Evolutionary conservation across 1,140 invertebrate species (phyloP).

Genomic region (Lepidotrigona ventralis): DNA sequence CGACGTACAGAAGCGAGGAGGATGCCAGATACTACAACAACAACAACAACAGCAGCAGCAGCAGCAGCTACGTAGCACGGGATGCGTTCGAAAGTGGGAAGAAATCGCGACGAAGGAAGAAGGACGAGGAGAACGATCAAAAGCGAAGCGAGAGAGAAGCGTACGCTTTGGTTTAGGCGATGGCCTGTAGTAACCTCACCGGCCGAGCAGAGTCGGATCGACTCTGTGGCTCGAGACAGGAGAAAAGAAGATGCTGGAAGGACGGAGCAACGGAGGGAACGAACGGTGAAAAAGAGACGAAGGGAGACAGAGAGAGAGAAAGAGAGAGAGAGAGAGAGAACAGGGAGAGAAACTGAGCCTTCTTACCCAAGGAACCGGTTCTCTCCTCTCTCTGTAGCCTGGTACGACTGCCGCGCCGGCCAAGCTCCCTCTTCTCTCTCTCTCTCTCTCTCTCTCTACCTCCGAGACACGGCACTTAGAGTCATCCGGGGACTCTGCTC

Average conservation of each 20-base stretch:
- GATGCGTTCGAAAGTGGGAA: constrained; percentile 46
- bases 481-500: constrained; percentile 55
- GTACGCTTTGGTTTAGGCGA: constrained; percentile 73
- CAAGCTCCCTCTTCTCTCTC: constrained; percentile 29
- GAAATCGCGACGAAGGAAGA: constrained; percentile 20
- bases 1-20: constrained; percentile 52
- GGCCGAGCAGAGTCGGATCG: constrained; percentile 63
- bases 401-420: constrained; percentile 50
- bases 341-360: constrained; percentile 62
- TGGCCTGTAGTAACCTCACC: constrained; percentile 75
- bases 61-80: constrained; percentile 31
- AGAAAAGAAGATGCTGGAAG: constrained; percentile 45
- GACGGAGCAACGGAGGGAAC: constrained; percentile 1
- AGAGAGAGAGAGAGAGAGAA: background rate
- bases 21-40: constrained; percentile 22
- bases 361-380: constrained; percentile 68
- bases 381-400: constrained; percentile 62
- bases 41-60: constrained; percentile 6
- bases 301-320: constrained; percentile 2
- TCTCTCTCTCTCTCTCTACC: constrained; percentile 31
- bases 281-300: constrained; percentile 5
- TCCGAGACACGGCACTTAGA: constrained; percentile 65
- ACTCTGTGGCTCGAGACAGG: constrained; percentile 60
- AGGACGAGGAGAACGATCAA: constrained; percentile 30
- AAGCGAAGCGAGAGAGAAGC: constrained; percentile 60